Base-by-base conservation (phyloP, 2,888 invertebrate species). In the Archips xylosteana region DNA sequence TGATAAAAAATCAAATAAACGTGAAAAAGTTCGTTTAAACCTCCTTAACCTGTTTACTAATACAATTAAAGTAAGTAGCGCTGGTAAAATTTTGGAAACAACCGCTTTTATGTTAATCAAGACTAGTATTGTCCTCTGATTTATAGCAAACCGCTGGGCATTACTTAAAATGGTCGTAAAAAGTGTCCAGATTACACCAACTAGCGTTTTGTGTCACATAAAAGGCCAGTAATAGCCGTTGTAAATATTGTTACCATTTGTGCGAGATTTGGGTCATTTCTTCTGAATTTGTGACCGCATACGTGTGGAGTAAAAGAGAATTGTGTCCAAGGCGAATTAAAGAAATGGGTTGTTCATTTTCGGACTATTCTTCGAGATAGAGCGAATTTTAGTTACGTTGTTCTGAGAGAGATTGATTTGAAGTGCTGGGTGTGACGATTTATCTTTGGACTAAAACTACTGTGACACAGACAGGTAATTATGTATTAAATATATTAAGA, bases 151-250 rank as follows among this genome's bases (percentile, higher is more conserved):
- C 57, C 36, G 54, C 34, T 23, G 61, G 70, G 64, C 74, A 70
- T 74, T 74, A 74, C 74, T 74, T 70, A 74, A 74, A 74, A 74
- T 61, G 74, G 60, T 70, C 74, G 70, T 74, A 74, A 74, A 74
- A 74, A 74, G 74, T 74, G 69, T 70, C 74, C 51, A 74, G 74
- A 74, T 74, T 74, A 74, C 70, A 74, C 64, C 64, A 74, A 74
- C 74, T 74, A 74, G 74, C 74, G 61, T 74, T 74, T 70, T 74
- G 74, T 74, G 74, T 70, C 74, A 74, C 74, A 70, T 74, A 74
- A 70, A 74, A 61, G 74, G 45, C 54, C 70, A 65, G 70, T 70
- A 74, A 70, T 74, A 64, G 65, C 74, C 65, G 74, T 65, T 70
- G 74, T 74, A 70, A 70, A 70, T 74, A 74, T 74, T 70, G 74